These are phyloP conservation scores for Cariama cristata DNA, from an alignment of 2,113 vertebrate genomes.

Conservation along the genomic window DNA sequence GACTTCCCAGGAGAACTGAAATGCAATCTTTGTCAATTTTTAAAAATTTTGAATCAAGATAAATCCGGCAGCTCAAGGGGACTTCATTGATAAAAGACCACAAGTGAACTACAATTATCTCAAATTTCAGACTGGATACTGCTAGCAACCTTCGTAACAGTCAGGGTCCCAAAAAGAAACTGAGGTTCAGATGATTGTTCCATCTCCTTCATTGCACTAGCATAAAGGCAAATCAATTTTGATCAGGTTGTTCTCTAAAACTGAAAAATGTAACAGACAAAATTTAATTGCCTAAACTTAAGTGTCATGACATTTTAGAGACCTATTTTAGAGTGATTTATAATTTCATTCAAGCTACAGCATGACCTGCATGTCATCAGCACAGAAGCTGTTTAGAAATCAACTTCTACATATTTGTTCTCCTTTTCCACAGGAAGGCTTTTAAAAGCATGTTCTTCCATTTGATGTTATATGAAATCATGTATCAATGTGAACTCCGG, in stretches of 20 bases:
- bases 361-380: neutral
- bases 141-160: neutral
- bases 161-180: neutral
- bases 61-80: neutral
- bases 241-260: neutral
- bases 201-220: neutral
- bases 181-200: neutral
- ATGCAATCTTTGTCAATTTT: neutral
- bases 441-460: neutral
- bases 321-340: neutral
- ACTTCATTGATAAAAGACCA: neutral
- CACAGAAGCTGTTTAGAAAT: neutral
- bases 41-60: neutral
- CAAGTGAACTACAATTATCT: neutral
- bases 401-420: neutral
- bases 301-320: neutral
- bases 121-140: neutral
- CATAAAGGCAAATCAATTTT: neutral
- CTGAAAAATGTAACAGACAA: neutral
- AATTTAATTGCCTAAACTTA: neutral
- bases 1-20: neutral
- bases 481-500: neutral
- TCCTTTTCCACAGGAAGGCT: neutral
- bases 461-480: neutral
- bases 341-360: neutral